Percentiles rank a stretch among this genome's conserved stretches.
Evolutionary conservation across 2,797 vertebrate genomes (phyloP).

Genomic region (Tapera naevia): DNA sequence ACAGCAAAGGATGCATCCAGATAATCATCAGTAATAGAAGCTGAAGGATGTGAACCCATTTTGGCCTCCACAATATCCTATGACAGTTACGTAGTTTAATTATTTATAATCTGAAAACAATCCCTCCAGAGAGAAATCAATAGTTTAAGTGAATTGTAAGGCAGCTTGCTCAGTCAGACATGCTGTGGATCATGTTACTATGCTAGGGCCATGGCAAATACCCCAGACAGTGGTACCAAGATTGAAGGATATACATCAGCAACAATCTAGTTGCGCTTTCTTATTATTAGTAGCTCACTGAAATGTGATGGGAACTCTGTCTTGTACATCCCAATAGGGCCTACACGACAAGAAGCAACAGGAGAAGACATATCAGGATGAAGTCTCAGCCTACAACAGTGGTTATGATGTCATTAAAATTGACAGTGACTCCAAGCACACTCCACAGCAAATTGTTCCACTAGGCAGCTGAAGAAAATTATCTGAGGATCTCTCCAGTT

Average conservation of each 20-base stretch:
- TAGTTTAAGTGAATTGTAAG: not conserved
- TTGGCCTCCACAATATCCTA: not conserved
- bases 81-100: not conserved
- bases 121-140: not conserved
- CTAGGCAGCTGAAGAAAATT: not conserved
- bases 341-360: not conserved
- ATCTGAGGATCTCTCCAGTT: not conserved
- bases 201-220: not conserved
- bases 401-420: not conserved
- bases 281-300: not conserved
- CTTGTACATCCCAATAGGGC: not conserved
- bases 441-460: not conserved
- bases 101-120: conserved; percentile 18
- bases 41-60: not conserved
- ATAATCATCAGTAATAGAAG: not conserved
- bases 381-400: not conserved
- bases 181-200: not conserved
- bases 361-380: not conserved
- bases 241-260: not conserved
- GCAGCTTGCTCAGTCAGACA: not conserved
- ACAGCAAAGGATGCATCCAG: not conserved
- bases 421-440: not conserved
- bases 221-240: not conserved
- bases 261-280: not conserved
- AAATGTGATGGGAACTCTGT: not conserved